These are phyloP conservation scores for Helostoma temminkii DNA, from an alignment of 2,797 vertebrate genomes.

Conservation along the genomic window DNA sequence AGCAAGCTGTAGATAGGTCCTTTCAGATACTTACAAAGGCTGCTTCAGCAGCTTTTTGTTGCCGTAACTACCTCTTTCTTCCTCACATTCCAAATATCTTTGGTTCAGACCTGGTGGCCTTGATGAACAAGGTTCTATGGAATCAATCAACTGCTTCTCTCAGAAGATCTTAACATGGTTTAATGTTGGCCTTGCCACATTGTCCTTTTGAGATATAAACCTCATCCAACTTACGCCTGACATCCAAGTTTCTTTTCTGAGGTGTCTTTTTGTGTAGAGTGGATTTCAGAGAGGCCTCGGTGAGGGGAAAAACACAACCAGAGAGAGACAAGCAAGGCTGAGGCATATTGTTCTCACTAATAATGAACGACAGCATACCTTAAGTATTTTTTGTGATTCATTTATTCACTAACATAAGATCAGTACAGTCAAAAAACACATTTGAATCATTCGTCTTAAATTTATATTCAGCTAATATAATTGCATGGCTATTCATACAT, in stretches of 20 bases:
- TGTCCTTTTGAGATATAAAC: slow-evolving; percentile 85
- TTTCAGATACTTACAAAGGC: slow-evolving; percentile 83
- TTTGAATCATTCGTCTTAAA: slow-evolving; percentile 49
- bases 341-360: slow-evolving; percentile 69
- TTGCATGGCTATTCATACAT: not conserved
- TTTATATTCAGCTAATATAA: slow-evolving; percentile 30
- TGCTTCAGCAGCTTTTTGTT: slow-evolving; percentile 83
- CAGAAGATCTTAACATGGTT: slow-evolving; percentile 83
- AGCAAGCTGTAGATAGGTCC: slow-evolving; percentile 78
- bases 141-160: slow-evolving; percentile 84
- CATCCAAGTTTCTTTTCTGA: slow-evolving; percentile 81
- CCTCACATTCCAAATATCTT: slow-evolving; percentile 84
- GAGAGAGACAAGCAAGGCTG: slow-evolving; percentile 69
- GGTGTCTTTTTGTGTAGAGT: slow-evolving; percentile 80
- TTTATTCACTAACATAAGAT: slow-evolving; percentile 22
- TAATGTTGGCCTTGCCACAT: slow-evolving; percentile 84
- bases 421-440: slow-evolving; percentile 47
- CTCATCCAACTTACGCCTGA: slow-evolving; percentile 80
- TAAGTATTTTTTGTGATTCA: slow-evolving; percentile 59
- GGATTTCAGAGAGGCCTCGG: slow-evolving; percentile 76
- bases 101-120: slow-evolving; percentile 85
- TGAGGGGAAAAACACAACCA: slow-evolving; percentile 58
- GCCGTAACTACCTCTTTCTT: slow-evolving; percentile 85
- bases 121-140: slow-evolving; percentile 85
- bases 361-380: slow-evolving; percentile 71